Evolutionary conservation across 2,888 invertebrate species (phyloP).

Genomic region (Crioceris asparagi): DNA sequence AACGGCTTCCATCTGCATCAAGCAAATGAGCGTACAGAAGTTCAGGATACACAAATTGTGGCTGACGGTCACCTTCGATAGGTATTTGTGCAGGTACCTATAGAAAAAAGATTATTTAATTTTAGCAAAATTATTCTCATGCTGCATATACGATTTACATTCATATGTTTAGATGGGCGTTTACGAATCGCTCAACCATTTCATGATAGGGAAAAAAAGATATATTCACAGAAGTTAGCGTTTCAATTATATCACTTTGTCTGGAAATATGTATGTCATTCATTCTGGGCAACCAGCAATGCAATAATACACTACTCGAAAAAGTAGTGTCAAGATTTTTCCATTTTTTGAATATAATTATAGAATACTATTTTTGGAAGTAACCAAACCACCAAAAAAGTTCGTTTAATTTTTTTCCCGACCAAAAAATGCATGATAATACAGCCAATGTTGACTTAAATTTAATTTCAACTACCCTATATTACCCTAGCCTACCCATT

Average conservation of each 20-base stretch:
- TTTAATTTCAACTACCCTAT: too few species aligned
- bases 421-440: too few species aligned
- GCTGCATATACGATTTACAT: background rate
- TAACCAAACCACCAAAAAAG: too few species aligned
- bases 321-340: too few species aligned
- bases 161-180: background rate
- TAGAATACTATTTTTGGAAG: too few species aligned
- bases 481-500: too few species aligned
- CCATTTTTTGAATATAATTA: too few species aligned
- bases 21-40: slow-evolving; percentile 71
- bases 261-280: background rate
- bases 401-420: too few species aligned
- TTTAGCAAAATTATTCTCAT: background rate
- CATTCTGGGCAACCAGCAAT: too few species aligned
- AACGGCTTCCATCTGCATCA: slow-evolving; percentile 66
- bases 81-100: slow-evolving; percentile 66
- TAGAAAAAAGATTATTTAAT: slow-evolving; percentile 13
- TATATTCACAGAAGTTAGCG: background rate
- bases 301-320: too few species aligned
- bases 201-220: background rate
- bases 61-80: slow-evolving; percentile 40
- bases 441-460: too few species aligned
- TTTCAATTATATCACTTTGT: background rate
- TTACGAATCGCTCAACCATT: too few species aligned
- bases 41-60: slow-evolving; percentile 50